Conservation (phyloP, 2,888 invertebrate genomes). For the Charanyca ferruginea region DNA sequence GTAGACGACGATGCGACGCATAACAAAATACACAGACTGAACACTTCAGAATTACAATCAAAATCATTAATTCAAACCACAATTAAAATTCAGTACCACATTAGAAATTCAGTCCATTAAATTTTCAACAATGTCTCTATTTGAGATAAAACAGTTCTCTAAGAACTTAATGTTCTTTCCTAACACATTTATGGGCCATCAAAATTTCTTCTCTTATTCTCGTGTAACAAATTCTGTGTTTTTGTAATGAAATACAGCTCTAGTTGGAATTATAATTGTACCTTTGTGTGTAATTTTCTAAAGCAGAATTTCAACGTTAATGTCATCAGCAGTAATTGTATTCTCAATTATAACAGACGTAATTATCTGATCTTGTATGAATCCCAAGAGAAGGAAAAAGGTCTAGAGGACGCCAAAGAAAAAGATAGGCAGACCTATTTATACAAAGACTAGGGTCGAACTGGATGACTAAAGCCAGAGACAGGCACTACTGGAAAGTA, state of each 20-base stretch:
- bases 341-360: background rate
- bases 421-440: too few relatives aligned
- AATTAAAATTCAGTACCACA: conserved; percentile 53
- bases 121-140: conserved; percentile 54
- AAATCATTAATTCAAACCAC: conserved; percentile 30
- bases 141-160: conserved; percentile 48
- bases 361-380: too few relatives aligned
- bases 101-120: conserved; percentile 52
- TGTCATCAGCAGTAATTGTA: too few relatives aligned
- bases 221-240: conserved; percentile 24
- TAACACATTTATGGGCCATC: conserved; percentile 56
- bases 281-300: background rate
- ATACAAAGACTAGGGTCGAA: too few relatives aligned
- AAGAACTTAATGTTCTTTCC: conserved; percentile 54
- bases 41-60: background rate
- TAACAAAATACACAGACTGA: too few relatives aligned
- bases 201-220: conserved; percentile 35
- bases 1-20: too few relatives aligned
- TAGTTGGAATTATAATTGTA: conserved; percentile 1
- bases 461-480: too few relatives aligned
- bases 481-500: too few relatives aligned
- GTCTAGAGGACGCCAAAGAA: too few relatives aligned
- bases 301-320: background rate
- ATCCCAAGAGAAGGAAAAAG: too few relatives aligned
- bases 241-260: conserved; percentile 12